Base-by-base conservation (phyloP, 2,888 invertebrate genomes). In the Heteromurus nitidus region DNA sequence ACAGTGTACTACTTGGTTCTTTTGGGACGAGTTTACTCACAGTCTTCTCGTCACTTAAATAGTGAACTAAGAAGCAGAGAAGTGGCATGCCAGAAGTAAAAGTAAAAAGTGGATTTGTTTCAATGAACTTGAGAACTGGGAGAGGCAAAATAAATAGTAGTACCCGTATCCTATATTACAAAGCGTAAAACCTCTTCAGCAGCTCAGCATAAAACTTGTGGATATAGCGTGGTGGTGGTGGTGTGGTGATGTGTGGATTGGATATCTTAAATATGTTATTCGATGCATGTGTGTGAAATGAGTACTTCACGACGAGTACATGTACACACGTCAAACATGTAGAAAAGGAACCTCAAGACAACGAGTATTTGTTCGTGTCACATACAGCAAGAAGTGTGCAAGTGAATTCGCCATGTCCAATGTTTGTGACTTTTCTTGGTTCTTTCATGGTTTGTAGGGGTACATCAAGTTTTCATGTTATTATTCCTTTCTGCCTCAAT, bases 121-220 rank as follows among this genome's bases (percentile, higher is more conserved):
- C 70, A 70, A 69, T 58, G 70, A 70, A 58, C 70, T 58, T 58
- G 42, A 55, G 55, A 70, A 70, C n/a, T 70, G 58, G 70, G 70
- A 70, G 70, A 70, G 70, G 58, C 70, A 70, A 58, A 42, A 62
- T 36, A 62, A 62, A 62, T 20, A 62, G n/a, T 31, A 11, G 3
- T 55, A 20, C 20, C 20, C n/a, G 55, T 55, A 18, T 11, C 47
- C n/a, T 47, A 58, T 16, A 24, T 16, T 11, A 58, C 26, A 24
- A 62, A 24, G 42, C 26, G 22, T 47, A 31, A 53, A 36, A 20
- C 28, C 55, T 69, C 44, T 55, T 55, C 22, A 69, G 47, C 69
- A 30, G 53, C 31, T 18, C 18, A 3, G 22, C n/a, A 1, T 30
- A 64, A 18, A 13, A 13, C 18, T 64, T 60, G 60, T 67, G 28